These are phyloP conservation scores for Medauroidea extradentata DNA, from an alignment of 1,140 invertebrate genomes.

Conservation along the genomic window DNA sequence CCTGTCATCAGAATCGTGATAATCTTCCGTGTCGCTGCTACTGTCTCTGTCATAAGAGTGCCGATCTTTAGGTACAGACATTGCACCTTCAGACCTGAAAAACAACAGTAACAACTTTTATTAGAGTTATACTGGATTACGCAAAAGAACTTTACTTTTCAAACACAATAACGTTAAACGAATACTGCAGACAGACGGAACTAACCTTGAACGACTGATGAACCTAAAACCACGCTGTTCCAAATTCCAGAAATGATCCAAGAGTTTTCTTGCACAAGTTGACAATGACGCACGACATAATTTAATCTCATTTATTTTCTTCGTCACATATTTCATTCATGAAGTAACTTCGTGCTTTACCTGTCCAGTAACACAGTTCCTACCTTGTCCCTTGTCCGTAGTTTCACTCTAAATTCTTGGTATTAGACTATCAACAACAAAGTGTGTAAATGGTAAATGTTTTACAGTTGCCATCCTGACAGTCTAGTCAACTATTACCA, in stretches of 20 bases:
- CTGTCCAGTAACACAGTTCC: too few species aligned
- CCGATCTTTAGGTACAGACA: constrained; percentile 47
- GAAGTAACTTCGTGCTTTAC: too few species aligned
- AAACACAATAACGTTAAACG: neutral
- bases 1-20: constrained; percentile 57
- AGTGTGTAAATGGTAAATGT: too few species aligned
- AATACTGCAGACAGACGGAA: neutral
- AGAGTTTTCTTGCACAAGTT: constrained; percentile 9
- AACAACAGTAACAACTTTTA: too few species aligned
- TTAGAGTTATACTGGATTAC: too few species aligned
- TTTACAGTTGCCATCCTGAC: too few species aligned
- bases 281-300: constrained; percentile 1
- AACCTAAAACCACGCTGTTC: constrained; percentile 1
- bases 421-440: too few species aligned
- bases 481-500: too few species aligned
- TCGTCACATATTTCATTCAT: constrained; percentile 10
- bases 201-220: neutral
- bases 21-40: constrained; percentile 68
- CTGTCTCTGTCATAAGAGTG: constrained; percentile 55
- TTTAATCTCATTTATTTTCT: constrained; percentile 8
- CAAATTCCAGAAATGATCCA: constrained; percentile 1
- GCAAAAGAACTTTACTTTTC: too few species aligned
- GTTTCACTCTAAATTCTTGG: too few species aligned
- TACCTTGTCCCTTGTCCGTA: too few species aligned
- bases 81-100: constrained; percentile 16